These are phyloP conservation scores for Coracopsis vasa DNA, from an alignment of 2,113 vertebrate genomes.

Conservation along the genomic window DNA sequence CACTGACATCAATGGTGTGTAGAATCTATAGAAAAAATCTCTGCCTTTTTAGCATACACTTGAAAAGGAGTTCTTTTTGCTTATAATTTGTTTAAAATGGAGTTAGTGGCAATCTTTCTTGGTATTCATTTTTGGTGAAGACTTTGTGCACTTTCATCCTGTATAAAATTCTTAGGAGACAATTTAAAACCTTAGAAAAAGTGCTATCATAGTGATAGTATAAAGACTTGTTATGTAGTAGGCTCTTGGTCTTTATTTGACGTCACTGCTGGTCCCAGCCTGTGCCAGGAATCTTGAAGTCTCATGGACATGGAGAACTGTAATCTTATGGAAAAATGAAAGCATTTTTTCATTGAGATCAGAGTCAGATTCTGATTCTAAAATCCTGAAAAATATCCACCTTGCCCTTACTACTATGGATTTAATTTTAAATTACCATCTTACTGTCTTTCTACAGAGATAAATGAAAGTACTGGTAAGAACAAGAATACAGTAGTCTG, in stretches of 20 bases:
- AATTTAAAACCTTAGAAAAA: background rate
- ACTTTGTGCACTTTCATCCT: background rate
- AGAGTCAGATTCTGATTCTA: background rate
- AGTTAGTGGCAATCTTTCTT: background rate
- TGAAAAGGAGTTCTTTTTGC: background rate
- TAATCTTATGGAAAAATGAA: background rate
- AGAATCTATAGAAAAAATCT: background rate
- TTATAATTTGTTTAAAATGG: background rate
- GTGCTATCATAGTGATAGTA: background rate
- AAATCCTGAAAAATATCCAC: background rate
- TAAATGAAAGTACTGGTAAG: constrained; percentile 34
- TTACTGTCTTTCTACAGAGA: constrained; percentile 13
- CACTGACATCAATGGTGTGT: background rate
- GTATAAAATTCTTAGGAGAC: background rate
- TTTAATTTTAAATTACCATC: constrained; percentile 33
- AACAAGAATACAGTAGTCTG: constrained; percentile 39
- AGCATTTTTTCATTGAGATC: background rate
- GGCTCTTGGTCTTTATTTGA: background rate
- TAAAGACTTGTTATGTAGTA: background rate
- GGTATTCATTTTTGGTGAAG: background rate
- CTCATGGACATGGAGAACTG: background rate
- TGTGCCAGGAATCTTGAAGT: background rate
- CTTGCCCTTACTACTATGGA: background rate
- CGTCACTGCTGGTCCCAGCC: background rate
- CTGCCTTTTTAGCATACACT: background rate